phyloP scores from a whole-genome alignment of 2,888 invertebrate species.

The Operophtera brumata region DNA sequence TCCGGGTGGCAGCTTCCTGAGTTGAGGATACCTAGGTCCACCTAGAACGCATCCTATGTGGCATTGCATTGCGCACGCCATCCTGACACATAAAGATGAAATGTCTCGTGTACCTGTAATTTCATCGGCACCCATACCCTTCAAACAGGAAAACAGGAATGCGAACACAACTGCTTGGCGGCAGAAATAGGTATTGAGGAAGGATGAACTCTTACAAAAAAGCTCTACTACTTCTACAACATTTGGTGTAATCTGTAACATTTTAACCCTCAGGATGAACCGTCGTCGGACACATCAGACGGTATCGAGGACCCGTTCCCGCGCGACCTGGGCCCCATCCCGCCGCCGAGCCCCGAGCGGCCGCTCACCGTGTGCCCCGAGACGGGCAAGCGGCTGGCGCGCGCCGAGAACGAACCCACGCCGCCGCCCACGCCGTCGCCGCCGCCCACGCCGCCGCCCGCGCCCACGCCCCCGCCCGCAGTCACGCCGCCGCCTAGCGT shows the following conservation, averaged over 20 bases:
- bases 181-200: too few species aligned
- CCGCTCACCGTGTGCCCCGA: conserved; percentile 84
- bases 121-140: too few species aligned
- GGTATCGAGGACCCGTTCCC: conserved; percentile 84
- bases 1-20: too few species aligned
- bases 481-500: conserved; percentile 28
- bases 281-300: conserved; percentile 79
- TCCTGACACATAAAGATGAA: too few species aligned
- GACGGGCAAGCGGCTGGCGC: conserved; percentile 69
- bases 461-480: conserved; percentile 34
- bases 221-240: too few species aligned
- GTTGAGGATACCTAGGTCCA: too few species aligned
- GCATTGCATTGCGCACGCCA: too few species aligned
- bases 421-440: conserved; percentile 79
- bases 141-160: too few species aligned
- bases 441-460: conserved; percentile 52
- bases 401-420: conserved; percentile 83
- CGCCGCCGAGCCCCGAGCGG: conserved; percentile 82
- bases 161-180: too few species aligned
- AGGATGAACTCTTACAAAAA: too few species aligned
- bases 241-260: neutral
- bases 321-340: conserved; percentile 66
- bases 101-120: too few species aligned
- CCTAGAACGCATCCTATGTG: too few species aligned
- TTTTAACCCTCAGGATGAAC: conserved; percentile 37